Percentiles rank a stretch among this genome's conserved stretches.
Evolutionary conservation across 92 coral and sea anemone genomes (phyloP).

Genomic region (Porites evermanni): DNA sequence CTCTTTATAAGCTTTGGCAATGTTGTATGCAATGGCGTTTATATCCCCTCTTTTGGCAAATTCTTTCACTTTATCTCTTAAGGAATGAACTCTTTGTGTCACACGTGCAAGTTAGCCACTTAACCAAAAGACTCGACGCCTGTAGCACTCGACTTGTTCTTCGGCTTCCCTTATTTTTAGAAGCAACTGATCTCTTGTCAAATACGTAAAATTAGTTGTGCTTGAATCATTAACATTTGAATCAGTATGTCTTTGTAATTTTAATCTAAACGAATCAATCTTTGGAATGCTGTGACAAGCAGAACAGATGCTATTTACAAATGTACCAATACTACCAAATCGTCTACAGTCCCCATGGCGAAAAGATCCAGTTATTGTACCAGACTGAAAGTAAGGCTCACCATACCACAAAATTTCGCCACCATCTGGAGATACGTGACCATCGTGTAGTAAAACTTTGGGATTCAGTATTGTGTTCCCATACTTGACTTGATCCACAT

Average conservation of each 20-base stretch:
- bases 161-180: slow-evolving; percentile 47
- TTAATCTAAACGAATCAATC: slow-evolving; percentile 53
- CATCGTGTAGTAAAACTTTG: slow-evolving; percentile 32
- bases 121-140: slow-evolving; percentile 39
- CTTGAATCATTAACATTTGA: slow-evolving; percentile 28
- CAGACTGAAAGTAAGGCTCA: slow-evolving; percentile 43
- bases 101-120: slow-evolving; percentile 36
- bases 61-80: slow-evolving; percentile 44
- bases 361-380: slow-evolving; percentile 44
- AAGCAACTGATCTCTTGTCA: slow-evolving; percentile 44
- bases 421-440: slow-evolving; percentile 47
- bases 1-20: slow-evolving; percentile 54
- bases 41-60: slow-evolving; percentile 42
- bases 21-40: slow-evolving; percentile 46
- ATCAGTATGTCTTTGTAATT: slow-evolving; percentile 49
- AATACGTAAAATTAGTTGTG: slow-evolving; percentile 31
- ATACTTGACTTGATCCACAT: slow-evolving; percentile 45
- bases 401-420: slow-evolving; percentile 53
- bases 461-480: slow-evolving; percentile 47
- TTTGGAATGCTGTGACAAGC: slow-evolving; percentile 53
- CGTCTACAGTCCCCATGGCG: slow-evolving; percentile 55
- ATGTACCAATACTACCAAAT: slow-evolving; percentile 32
- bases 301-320: slow-evolving; percentile 40
- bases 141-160: slow-evolving; percentile 20
- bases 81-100: slow-evolving; percentile 24